These are phyloP conservation scores for Rynchops niger DNA, from an alignment of 2,113 vertebrate genomes.

Conservation along the genomic window DNA sequence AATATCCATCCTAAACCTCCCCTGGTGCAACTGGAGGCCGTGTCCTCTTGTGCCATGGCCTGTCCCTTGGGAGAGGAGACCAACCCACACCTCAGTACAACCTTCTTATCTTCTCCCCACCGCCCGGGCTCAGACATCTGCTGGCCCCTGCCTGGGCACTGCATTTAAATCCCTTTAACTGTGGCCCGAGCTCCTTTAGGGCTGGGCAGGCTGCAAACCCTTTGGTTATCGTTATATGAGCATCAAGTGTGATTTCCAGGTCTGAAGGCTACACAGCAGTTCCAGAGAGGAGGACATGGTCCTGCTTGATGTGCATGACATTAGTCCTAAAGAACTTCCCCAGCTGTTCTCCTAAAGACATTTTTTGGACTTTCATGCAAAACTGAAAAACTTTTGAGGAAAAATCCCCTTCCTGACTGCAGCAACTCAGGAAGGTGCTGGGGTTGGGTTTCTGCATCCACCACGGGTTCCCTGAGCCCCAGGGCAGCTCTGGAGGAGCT, in stretches of 20 bases:
- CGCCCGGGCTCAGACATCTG: rapidly evolving
- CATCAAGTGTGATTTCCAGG: rapidly evolving
- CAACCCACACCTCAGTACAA: too few relatives aligned
- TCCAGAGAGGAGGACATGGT: not conserved
- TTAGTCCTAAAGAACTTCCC: not conserved
- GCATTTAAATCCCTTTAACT: not conserved
- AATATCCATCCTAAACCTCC: not conserved
- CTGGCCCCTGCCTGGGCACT: not conserved
- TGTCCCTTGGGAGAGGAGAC: not conserved
- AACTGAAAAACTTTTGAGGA: not conserved
- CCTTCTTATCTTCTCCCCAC: not conserved
- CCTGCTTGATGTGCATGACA: not conserved
- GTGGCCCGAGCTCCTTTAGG: not conserved
- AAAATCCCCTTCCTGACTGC: not conserved
- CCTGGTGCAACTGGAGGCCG: not conserved
- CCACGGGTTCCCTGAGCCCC: rapidly evolving
- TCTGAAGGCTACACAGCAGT: not conserved
- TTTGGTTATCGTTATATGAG: not conserved
- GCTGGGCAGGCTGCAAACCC: not conserved
- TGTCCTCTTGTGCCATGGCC: not conserved
- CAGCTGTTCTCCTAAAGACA: not conserved
- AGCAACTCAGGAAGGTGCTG: rapidly evolving
- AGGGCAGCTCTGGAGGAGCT: not conserved
- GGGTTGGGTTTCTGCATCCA: not conserved
- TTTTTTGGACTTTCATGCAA: not conserved